Evolutionary conservation across 2,113 vertebrate genomes (phyloP).

Genomic region (Rhegmatorhina hoffmannsi): DNA sequence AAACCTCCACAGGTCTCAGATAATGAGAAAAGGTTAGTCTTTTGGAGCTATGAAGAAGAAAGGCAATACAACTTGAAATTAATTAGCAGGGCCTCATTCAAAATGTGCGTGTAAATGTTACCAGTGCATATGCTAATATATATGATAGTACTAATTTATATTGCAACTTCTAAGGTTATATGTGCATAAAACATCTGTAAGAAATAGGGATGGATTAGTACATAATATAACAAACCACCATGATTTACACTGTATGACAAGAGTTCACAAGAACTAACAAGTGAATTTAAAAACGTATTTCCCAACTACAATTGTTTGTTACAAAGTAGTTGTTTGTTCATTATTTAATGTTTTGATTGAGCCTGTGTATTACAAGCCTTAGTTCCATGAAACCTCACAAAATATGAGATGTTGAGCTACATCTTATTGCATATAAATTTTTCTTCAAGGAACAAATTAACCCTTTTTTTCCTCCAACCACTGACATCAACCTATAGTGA

Average conservation of each 20-base stretch:
- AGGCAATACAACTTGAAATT: slow-evolving; percentile 26
- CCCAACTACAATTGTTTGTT: not conserved
- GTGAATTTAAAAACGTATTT: not conserved
- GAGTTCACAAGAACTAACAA: not conserved
- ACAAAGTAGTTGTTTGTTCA: not conserved
- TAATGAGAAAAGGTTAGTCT: not conserved
- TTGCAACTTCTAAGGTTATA: not conserved
- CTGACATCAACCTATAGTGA: not conserved
- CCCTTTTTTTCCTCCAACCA: not conserved
- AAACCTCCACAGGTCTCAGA: not conserved
- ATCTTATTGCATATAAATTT: not conserved
- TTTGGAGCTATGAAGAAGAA: not conserved
- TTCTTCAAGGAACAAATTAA: not conserved
- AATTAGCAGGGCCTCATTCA: slow-evolving; percentile 18
- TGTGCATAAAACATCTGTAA: not conserved
- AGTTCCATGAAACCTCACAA: not conserved
- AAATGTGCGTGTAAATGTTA: not conserved
- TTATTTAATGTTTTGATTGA: slow-evolving; percentile 12
- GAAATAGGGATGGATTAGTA: not conserved
- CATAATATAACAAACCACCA: not conserved
- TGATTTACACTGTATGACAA: not conserved
- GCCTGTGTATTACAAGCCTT: not conserved
- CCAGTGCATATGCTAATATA: not conserved
- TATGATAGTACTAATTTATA: not conserved
- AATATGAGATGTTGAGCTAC: not conserved